Evolutionary conservation across 2,113 vertebrate species (phyloP), one percentile per base, ranked within the genome.

Genomic region (Haemorhous mexicanus): DNA sequence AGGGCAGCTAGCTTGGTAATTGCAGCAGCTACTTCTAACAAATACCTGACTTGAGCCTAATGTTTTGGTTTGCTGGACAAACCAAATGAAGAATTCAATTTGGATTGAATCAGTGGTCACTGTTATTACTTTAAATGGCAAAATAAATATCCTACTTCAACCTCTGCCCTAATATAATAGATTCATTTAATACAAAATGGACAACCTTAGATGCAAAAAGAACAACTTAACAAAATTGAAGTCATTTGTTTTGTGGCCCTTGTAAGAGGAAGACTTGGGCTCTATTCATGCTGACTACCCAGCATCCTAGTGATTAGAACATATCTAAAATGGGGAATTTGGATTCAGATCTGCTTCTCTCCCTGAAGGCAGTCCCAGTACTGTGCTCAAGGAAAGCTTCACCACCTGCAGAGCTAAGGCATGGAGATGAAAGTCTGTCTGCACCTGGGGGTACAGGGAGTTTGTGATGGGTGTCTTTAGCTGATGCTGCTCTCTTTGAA

Each of bases 71-170:
- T 92, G 32, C 72, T 80, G 72, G 70, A 62, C 76, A 86, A 90
- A 86, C n/a, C 8, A 86, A 94, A 90, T 74, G n/a, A 89, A 88
- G 1, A 86, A 88, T 80, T 69, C 27, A 44, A 62, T 80, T 92
- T 92, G 16, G 33, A 90, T 92, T 82, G 79, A 92, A 88, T 83
- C 52, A 39, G 78, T 2, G 5, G 50, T 89, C 92, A 41, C 53
- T 80, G 22, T 61, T 92, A 85, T 68, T 90, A 80, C 49, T 95
- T 92, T 84, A 89, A 80, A 92, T 43, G 46, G n/a, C 59, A 88
- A 89, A 95, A 56, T 33, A 69, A 92, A 88, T 79, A 52, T 56
- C 21, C 30, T 94, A 13, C 79, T 82, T 90, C 62, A 73, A 73
- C 21, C 16, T 73, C 58, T 85, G 47, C 41, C 44, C 49, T 90